Conservation (phyloP, 2,888 invertebrate genomes). For the Diarsia mendica region DNA sequence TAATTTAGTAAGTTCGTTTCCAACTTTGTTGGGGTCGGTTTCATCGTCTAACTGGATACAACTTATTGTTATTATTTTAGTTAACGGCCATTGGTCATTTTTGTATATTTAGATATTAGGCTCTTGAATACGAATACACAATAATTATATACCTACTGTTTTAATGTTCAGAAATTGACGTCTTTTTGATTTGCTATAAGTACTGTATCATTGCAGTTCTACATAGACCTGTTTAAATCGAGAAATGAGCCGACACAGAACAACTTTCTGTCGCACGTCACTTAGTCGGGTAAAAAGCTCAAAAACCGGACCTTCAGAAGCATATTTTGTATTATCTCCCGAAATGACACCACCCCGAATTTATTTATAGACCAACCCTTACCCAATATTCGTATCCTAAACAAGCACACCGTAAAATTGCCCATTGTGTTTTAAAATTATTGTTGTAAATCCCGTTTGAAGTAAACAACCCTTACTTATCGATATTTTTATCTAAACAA, state of each 20-base stretch:
- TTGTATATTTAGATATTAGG: no score
- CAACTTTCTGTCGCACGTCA: neutral
- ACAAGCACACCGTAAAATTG: slow-evolving; percentile 31
- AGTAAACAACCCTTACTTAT: slow-evolving; percentile 64
- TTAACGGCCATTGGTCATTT: no score
- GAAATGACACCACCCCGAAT: slow-evolving; percentile 13
- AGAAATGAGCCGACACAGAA: neutral
- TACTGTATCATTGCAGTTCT: no score
- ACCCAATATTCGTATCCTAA: slow-evolving; percentile 27
- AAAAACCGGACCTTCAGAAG: neutral
- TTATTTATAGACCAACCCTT: slow-evolving; percentile 23
- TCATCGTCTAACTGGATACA: no score
- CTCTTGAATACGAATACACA: no score
- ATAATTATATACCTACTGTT: no score
- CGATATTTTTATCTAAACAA: slow-evolving; percentile 66
- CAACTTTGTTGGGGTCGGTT: no score
- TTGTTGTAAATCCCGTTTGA: slow-evolving; percentile 38
- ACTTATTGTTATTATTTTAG: no score
- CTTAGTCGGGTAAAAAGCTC: neutral
- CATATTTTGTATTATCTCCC: neutral
- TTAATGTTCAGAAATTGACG: no score
- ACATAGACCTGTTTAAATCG: neutral
- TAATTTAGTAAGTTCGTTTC: no score
- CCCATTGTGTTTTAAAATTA: slow-evolving; percentile 44
- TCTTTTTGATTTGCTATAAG: neutral